phyloP scores from a whole-genome alignment of 2,888 invertebrate genomes.

The Gari tellinella region DNA sequence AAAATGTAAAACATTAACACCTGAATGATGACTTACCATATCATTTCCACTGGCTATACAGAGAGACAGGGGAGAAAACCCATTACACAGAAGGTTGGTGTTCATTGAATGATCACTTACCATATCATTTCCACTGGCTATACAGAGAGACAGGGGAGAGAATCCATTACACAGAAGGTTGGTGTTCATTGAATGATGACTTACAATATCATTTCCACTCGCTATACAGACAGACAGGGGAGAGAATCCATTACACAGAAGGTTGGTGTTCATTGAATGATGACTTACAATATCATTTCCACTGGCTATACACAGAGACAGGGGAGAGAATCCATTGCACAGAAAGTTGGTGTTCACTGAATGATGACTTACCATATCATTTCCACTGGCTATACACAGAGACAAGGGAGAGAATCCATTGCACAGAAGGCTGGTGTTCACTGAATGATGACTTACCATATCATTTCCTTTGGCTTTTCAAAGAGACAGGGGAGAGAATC shows the following conservation, averaged over 20 bases:
- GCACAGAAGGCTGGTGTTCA: conserved; percentile 81
- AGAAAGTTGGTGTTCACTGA: conserved; percentile 81
- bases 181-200: no score
- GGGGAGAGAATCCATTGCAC: conserved; percentile 84
- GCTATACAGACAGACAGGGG: conserved; percentile 83
- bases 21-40: no score
- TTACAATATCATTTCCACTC: conserved; percentile 83
- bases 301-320: conserved; percentile 82
- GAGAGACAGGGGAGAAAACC: no score
- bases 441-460: no score
- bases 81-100: no score
- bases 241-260: conserved; percentile 84
- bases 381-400: conserved; percentile 83
- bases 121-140: conserved; percentile 83
- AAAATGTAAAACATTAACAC: no score
- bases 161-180: conserved; percentile 83
- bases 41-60: no score
- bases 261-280: conserved; percentile 74
- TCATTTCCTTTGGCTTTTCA: no score
- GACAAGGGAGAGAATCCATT: conserved; percentile 84
- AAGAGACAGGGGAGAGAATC: no score
- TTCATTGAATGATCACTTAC: no score
- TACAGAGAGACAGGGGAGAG: conserved; percentile 83
- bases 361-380: no score
- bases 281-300: conserved; percentile 84